A percentile compares a stretch with the other conserved stretches of the same genome.
These are phyloP conservation scores for Tethya wilhelma DNA, from an alignment of 37 sponge, comb jelly and placozoan species.

Conservation along the genomic window DNA sequence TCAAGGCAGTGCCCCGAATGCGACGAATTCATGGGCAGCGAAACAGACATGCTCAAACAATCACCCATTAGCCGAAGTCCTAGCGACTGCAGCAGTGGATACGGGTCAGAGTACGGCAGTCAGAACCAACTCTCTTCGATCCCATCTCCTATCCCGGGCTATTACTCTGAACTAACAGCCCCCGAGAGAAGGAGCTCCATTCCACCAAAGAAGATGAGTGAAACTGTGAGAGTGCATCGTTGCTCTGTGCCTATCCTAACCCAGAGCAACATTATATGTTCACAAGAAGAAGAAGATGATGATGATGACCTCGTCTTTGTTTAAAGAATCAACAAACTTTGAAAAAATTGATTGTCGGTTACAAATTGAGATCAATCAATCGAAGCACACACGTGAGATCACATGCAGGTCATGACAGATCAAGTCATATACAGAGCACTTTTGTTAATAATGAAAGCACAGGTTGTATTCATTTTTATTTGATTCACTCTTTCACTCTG, in stretches of 20 bases:
- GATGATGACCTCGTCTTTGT: slow-evolving; percentile 25
- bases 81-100: slow-evolving; percentile 35
- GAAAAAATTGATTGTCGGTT: no score
- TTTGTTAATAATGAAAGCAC: no score
- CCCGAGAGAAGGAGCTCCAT: background rate
- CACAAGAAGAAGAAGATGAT: background rate
- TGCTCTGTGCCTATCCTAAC: slow-evolving; percentile 13
- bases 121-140: background rate
- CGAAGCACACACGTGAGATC: no score
- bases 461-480: no score
- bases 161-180: background rate
- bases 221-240: background rate
- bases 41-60: background rate
- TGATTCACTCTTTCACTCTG: no score
- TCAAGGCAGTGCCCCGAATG: slow-evolving; percentile 46
- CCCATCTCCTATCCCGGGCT: background rate
- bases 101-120: slow-evolving; percentile 48
- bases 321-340: no score
- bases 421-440: no score
- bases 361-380: no score
- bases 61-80: slow-evolving; percentile 9
- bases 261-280: background rate
- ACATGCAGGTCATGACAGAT: no score
- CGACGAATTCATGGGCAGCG: slow-evolving; percentile 7
- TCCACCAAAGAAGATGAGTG: slow-evolving; percentile 17